Evolutionary conservation across 2,113 vertebrate species (phyloP).

Genomic region (Octodon degus): DNA sequence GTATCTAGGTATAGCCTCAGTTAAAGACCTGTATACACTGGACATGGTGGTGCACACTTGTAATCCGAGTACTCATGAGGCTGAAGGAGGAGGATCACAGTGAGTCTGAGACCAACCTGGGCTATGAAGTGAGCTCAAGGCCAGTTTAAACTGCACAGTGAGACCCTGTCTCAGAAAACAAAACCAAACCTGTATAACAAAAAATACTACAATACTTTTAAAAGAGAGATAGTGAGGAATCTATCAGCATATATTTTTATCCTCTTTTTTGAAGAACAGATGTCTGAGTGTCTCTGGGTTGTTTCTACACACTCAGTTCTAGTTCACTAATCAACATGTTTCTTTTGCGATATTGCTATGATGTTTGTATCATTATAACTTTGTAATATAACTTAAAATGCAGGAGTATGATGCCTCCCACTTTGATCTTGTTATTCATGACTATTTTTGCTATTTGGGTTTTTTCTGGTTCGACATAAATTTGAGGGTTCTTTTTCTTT

Average conservation of each 20-base stretch:
- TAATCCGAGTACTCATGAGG: no score
- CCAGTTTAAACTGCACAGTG: no score
- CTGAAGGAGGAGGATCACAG: no score
- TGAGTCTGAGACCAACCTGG: no score
- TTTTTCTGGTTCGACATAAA: neutral
- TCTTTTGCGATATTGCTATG: no score
- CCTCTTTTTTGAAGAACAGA: neutral
- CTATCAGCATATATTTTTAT: neutral
- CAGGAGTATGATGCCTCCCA: neutral
- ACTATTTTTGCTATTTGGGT: neutral
- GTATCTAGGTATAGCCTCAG: neutral
- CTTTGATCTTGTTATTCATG: neutral
- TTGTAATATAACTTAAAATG: neutral
- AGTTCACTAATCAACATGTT: neutral
- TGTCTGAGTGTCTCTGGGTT: neutral
- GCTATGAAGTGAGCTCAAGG: no score
- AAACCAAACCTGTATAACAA: neutral
- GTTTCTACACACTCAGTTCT: neutral
- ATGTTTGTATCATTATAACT: neutral
- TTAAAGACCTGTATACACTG: neutral
- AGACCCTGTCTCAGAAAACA: no score
- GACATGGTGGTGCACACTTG: no score
- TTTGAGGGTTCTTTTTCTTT: neutral
- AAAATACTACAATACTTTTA: neutral
- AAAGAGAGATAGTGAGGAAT: neutral